Percentiles rank a stretch among this genome's conserved stretches.
Evolutionary conservation across 2,797 vertebrate species (phyloP).

Genomic region (Betta splendens): DNA sequence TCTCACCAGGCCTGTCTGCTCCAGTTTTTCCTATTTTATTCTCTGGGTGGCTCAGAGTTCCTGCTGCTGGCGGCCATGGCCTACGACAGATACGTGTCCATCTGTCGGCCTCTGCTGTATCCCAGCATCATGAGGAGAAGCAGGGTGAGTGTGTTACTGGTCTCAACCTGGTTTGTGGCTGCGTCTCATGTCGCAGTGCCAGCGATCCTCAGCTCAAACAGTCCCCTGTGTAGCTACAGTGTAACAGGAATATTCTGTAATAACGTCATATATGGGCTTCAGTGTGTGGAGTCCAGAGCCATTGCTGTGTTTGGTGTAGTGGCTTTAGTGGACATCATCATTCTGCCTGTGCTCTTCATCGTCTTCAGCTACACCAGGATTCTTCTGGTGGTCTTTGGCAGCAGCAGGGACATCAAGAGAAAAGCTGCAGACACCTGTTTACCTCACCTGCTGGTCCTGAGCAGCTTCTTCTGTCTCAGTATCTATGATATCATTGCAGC

Average conservation of each 20-base stretch:
- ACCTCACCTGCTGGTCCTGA: background rate
- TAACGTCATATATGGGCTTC: background rate
- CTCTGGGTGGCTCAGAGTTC: slow-evolving; percentile 17
- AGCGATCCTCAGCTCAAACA: too few relatives aligned
- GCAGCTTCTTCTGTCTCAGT: slow-evolving; percentile 25
- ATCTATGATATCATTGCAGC: slow-evolving; percentile 21
- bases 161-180: too few relatives aligned
- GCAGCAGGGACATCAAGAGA: background rate
- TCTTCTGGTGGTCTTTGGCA: background rate
- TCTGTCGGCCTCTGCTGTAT: slow-evolving; percentile 52
- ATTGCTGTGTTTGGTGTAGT: background rate
- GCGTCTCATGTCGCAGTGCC: too few relatives aligned
- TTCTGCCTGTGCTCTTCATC: background rate
- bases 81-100: slow-evolving; percentile 48
- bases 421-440: background rate
- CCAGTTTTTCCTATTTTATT: background rate
- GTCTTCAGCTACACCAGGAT: slow-evolving; percentile 24
- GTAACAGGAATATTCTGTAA: too few relatives aligned
- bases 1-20: background rate
- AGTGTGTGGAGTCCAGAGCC: background rate
- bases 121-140: too few relatives aligned
- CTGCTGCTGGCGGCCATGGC: slow-evolving; percentile 45
- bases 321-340: background rate
- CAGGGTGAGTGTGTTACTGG: too few relatives aligned
- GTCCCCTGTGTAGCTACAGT: too few relatives aligned